Evolutionary conservation across 2,113 vertebrate genomes (phyloP), one percentile per base, ranked within the genome.

Genomic region (Drymodes brunneopygia): DNA sequence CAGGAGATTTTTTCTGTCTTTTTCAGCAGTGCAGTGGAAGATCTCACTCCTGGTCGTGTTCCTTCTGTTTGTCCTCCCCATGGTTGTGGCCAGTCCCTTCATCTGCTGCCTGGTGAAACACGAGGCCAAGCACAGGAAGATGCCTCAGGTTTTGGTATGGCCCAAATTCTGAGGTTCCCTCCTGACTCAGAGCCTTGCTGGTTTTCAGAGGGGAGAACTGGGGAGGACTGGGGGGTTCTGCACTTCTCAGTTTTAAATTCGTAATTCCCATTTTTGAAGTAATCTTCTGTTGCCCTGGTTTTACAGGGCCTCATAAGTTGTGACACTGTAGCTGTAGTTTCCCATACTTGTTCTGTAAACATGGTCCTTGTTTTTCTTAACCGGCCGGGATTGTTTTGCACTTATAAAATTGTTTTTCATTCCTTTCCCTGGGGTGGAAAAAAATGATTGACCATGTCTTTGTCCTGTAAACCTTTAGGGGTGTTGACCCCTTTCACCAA

Each of bases 101-200:
- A 11, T 54, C 66, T 15, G 29, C 65, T 77, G 56, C 62, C 48
- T 86, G 54, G n/a, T 88, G 79, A 96, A 81, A 54, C 66, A 54
- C 5, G 78, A 42, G 15, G 75, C 44, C 13, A 71, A 84, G 71
- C 20, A 8, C 9, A 74, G 65, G 78, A 90, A 94, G 86, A 74
- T 53, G 33, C 95, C 97, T 74, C 81, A 9, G 25, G 44, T 69
- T 82, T 54, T 97, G 97, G 97, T 97, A 97, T 1, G 79, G 65
- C 69, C 64, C 69, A 44, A 5, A 45, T 27, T 31, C 31, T n/a
- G 81, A 31, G 19, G 3, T 47, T 11, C 71, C 12, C 36, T 87
- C 66, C 73, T 19, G 42, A 9, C n/a, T 70, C n/a, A 23, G 19
- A 17, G 33, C 7, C 61, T 38, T 56, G 40, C 48, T 84, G 84